Evolutionary conservation across 2,113 vertebrate species (phyloP).

Genomic region (Elanus axillaris): DNA sequence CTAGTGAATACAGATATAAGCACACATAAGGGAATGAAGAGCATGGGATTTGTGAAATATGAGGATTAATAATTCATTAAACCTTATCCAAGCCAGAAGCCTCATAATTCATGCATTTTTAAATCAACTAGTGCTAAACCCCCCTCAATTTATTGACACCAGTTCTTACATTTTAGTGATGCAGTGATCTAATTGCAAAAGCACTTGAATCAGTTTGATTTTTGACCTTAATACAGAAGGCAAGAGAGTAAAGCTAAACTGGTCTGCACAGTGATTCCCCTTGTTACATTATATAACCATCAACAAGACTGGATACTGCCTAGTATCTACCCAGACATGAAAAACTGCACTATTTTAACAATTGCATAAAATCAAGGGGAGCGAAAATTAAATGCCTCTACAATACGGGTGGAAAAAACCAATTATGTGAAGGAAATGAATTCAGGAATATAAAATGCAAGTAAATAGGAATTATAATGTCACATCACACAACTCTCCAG

Average conservation of each 20-base stretch:
- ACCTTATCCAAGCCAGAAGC: neutral
- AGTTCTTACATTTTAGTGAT: neutral
- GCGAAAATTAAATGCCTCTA: neutral
- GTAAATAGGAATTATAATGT: neutral
- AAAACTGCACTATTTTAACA: neutral
- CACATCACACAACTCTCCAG: neutral
- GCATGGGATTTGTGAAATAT: constrained; percentile 25
- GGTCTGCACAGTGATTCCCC: neutral
- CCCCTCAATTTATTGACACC: neutral
- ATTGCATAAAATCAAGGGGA: neutral
- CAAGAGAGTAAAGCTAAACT: neutral
- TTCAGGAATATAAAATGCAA: neutral
- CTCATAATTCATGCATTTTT: constrained; percentile 40
- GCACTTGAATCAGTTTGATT: neutral
- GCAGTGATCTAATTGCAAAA: neutral
- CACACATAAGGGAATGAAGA: neutral
- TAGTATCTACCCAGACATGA: neutral
- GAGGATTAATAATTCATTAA: constrained; percentile 57
- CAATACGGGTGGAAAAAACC: neutral
- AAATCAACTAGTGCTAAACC: constrained; percentile 1
- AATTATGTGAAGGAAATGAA: neutral
- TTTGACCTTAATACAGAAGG: neutral
- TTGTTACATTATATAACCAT: neutral
- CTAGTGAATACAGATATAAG: neutral
- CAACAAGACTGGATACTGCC: neutral